Base-by-base conservation (phyloP, 1,140 invertebrate genomes). In the Megalopta genalis region DNA sequence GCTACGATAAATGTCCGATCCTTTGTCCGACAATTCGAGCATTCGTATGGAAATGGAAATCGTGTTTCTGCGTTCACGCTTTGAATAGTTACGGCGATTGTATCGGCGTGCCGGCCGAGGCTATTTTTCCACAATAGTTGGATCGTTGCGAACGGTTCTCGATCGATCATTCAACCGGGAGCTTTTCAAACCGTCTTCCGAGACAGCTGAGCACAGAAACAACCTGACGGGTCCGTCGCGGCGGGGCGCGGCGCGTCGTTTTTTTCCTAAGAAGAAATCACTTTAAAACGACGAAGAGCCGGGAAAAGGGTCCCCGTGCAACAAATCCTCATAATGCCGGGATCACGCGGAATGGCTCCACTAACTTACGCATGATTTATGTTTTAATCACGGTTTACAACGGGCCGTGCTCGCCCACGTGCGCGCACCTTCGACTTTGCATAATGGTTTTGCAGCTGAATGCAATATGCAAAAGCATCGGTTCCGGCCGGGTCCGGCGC, bases 321-420 rank as follows among this genome's bases (percentile, higher is more conserved):
- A 18, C 67, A 76, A 84, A 76, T 81, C 62, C 76, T 25, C 66
- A 69, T 64, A 80, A 66, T 69, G 32, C 71, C 70, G 18, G 27
- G 54, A 57, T 59, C 25, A 14, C 37, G 39, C 76, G 72, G 78
- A 49, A 68, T 57, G 60, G 60, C 66, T 57, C 73, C 71, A 75
- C 79, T 75, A 85, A 79, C 73, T 85, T 87, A 83, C 71, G 72
- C 72, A 69, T 88, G 81, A 88, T 85, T 87, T 88, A 88, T 88
- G 77, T 84, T 88, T 88, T 88, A 88, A 88, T 88, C 84, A 84
- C 77, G 66, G 69, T 82, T 86, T 84, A 80, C 83, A 83, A 77
- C 83, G 46, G 25, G n/a, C n/a, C 75, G 68, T 27, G 65, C 52
- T 86, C 85, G 83, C 83, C 85, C 77, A 84, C 81, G 81, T 85